Evolutionary conservation across 2,888 invertebrate genomes (phyloP).

Genomic region (Diarsia brunnea): DNA sequence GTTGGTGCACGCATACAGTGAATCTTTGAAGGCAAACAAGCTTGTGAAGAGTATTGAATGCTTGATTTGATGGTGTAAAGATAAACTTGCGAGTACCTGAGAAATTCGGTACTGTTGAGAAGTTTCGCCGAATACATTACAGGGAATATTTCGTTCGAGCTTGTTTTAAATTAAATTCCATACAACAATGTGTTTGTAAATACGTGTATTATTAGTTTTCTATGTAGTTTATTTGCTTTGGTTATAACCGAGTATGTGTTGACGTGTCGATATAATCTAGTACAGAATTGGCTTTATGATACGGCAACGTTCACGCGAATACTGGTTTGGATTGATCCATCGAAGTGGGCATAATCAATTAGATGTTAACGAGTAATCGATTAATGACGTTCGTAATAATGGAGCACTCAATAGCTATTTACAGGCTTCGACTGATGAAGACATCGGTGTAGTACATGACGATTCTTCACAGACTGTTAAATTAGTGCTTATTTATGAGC

Average conservation of each 20-base stretch:
- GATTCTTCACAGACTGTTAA: slow-evolving; percentile 10
- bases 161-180: slow-evolving; percentile 41
- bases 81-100: slow-evolving; percentile 70
- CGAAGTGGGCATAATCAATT: slow-evolving; percentile 50
- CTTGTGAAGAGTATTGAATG: slow-evolving; percentile 84
- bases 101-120: slow-evolving; percentile 57
- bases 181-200: slow-evolving; percentile 41
- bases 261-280: slow-evolving; percentile 51
- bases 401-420: slow-evolving; percentile 28
- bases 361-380: slow-evolving; percentile 51
- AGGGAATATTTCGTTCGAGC: slow-evolving; percentile 22
- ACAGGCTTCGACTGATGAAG: slow-evolving; percentile 1
- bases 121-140: slow-evolving; percentile 32
- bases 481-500: neutral
- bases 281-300: slow-evolving; percentile 51
- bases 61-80: slow-evolving; percentile 81
- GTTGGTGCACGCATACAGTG: slow-evolving; percentile 72
- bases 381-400: slow-evolving; percentile 41
- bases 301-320: slow-evolving; percentile 33
- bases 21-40: slow-evolving; percentile 87
- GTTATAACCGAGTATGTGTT: slow-evolving; percentile 49
- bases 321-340: slow-evolving; percentile 39
- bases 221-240: slow-evolving; percentile 53
- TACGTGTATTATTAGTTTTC: slow-evolving; percentile 48
- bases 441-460: neutral